These are phyloP conservation scores for Erannis defoliaria DNA, from an alignment of 2,888 invertebrate genomes.

Conservation along the genomic window DNA sequence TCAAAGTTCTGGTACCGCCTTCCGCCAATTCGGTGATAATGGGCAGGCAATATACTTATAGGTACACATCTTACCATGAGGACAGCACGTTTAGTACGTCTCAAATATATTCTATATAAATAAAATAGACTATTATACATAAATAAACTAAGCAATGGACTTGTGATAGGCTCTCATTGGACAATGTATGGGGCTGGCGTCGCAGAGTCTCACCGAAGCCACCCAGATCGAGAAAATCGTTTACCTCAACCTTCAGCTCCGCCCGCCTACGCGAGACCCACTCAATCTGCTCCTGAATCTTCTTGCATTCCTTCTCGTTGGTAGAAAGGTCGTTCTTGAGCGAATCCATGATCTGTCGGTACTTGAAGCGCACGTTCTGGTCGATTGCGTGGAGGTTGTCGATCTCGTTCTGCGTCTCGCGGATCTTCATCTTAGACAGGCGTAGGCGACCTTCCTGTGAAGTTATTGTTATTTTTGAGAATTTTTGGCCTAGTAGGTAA, in stretches of 20 bases:
- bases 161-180: no score
- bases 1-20: no score
- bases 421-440: slow-evolving; percentile 76
- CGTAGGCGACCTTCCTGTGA: slow-evolving; percentile 76
- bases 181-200: no score
- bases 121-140: no score
- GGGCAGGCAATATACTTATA: no score
- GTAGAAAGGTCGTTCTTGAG: slow-evolving; percentile 65
- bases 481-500: no score
- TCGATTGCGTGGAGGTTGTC: slow-evolving; percentile 78
- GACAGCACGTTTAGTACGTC: no score
- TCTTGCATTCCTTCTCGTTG: slow-evolving; percentile 78
- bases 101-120: no score
- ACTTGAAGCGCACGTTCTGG: slow-evolving; percentile 65
- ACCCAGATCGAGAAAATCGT: background rate
- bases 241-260: slow-evolving; percentile 76
- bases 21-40: no score
- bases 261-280: slow-evolving; percentile 77
- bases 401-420: slow-evolving; percentile 78
- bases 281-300: slow-evolving; percentile 79
- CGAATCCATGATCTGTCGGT: slow-evolving; percentile 73
- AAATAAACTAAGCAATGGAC: no score
- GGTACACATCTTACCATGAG: no score
- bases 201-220: background rate
- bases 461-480: background rate